A percentile compares a stretch with the other conserved stretches of the same genome.
Evolutionary conservation across 2,888 invertebrate genomes (phyloP).

Genomic region (Didymodactylos carnosus): DNA sequence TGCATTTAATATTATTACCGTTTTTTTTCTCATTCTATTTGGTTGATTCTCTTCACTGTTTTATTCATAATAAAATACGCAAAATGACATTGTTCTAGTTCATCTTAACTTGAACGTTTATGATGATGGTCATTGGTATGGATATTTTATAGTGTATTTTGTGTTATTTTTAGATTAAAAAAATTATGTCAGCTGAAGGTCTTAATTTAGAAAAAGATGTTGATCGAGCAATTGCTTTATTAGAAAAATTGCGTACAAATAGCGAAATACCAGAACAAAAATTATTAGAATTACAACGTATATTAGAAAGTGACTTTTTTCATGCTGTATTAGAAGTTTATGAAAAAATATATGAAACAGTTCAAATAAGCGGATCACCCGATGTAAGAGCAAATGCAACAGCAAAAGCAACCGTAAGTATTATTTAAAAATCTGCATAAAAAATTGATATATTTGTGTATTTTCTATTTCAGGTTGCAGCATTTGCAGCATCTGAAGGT

Average conservation of each 20-base stretch:
- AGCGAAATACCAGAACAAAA: constrained; percentile 13
- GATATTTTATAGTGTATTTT: not conserved
- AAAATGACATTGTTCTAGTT: too few relatives aligned
- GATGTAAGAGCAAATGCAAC: constrained; percentile 93
- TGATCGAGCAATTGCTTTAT: constrained; percentile 2
- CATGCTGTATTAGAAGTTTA: constrained; percentile 93
- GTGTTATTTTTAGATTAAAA: not conserved
- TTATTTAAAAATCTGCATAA: not conserved
- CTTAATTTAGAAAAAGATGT: constrained; percentile 3
- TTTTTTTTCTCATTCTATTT: constrained; percentile 7
- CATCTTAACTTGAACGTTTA: too few relatives aligned
- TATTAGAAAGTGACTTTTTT: constrained; percentile 78
- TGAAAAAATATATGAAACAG: constrained; percentile 94
- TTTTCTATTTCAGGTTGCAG: constrained; percentile 58
- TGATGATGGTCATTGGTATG: not conserved
- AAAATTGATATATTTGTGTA: not conserved
- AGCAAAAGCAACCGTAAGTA: constrained; percentile 47
- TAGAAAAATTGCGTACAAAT: constrained; percentile 3
- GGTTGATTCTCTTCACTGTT: not conserved
- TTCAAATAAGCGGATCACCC: constrained; percentile 76
- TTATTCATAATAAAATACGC: too few relatives aligned
- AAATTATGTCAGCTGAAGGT: not conserved
- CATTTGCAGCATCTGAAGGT: constrained; percentile 73
- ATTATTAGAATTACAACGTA: constrained; percentile 5
- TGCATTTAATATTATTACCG: constrained; percentile 4